Evolutionary conservation across 2,888 invertebrate genomes (phyloP).

Genomic region (Ametastegia equiseti): DNA sequence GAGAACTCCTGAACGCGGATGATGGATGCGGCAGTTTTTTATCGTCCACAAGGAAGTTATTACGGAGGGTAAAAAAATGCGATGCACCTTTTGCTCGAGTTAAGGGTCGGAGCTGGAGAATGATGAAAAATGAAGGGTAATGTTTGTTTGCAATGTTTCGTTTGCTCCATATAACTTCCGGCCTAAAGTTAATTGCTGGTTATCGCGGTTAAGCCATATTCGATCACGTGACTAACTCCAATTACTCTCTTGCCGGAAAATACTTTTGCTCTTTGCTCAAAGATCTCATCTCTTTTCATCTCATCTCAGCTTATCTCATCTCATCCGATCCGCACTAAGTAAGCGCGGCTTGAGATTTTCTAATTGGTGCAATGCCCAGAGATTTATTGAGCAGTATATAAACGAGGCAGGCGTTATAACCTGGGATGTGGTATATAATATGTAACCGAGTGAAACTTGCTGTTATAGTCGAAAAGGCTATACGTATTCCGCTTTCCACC

Average conservation of each 20-base stretch:
- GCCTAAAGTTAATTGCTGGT: background rate
- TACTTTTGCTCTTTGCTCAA: background rate
- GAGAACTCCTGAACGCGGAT: slow-evolving; percentile 58
- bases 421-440: background rate
- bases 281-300: slow-evolving; percentile 3
- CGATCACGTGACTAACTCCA: slow-evolving; percentile 27
- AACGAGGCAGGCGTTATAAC: slow-evolving; percentile 5
- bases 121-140: slow-evolving; percentile 12
- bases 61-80: slow-evolving; percentile 57
- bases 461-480: slow-evolving; percentile 2
- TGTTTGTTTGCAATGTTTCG: background rate
- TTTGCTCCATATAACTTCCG: slow-evolving; percentile 23
- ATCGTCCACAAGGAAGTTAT: slow-evolving; percentile 67
- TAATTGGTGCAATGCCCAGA: slow-evolving; percentile 38
- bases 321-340: background rate
- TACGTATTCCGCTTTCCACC: background rate
- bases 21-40: slow-evolving; percentile 68
- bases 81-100: slow-evolving; percentile 40
- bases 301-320: background rate
- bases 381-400: slow-evolving; percentile 42
- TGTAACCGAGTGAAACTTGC: slow-evolving; percentile 39
- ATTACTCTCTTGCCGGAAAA: slow-evolving; percentile 30
- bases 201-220: slow-evolving; percentile 8
- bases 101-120: slow-evolving; percentile 28
- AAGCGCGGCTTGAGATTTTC: slow-evolving; percentile 31